Base-by-base conservation (phyloP, 2,888 invertebrate genomes). In the Aspidiotus rigidus region DNA sequence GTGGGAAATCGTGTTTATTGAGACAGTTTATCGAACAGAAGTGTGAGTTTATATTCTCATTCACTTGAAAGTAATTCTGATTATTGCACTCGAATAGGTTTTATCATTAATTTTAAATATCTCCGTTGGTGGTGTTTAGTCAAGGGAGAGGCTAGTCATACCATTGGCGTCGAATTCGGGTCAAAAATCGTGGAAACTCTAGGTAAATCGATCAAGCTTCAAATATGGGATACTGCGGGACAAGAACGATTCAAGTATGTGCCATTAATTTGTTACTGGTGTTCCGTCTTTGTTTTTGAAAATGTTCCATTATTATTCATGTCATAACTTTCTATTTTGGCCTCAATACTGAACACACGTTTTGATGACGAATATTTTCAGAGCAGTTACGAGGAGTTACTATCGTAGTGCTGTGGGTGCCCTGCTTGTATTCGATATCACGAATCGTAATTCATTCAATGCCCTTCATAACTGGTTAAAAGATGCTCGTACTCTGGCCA, bases 361-460 rank as follows among this genome's bases (percentile, higher is more conserved):
- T 57, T 7, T 13, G 10, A 16, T 13, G 13, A 44, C 17, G 44
- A 17, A 49, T 15, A 49, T 59, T 79, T 79, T 11, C 74, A 83
- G 84, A 72, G 84, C 85, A 9, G 85, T 85, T n/a, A 85, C 85
- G 0, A 82, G 89, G 61, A 89, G 88, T 41, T 90, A 90, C 76
- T 90, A 90, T 78, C 81, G 90, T 72, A 93, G 93, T 5, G 93
- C 93, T 13, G 93, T 93, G 62, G 93, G 93, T n/a, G 93, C 93
- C 42, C 80, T 93, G 44, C 81, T 94, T 39, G 93, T 93, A 0
- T 94, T 93, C 78, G 93, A 94, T 76, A 89, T 92, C 72, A 91
- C 93, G 57, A 87, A 91, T 62, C 83, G 93, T 69, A 93, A 93
- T 77, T 93, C 93, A n/a, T 94, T 93, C 77, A 93, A 93, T 80